Evolutionary conservation across 2,113 vertebrate species (phyloP).

Genomic region (Climacteris rufus): DNA sequence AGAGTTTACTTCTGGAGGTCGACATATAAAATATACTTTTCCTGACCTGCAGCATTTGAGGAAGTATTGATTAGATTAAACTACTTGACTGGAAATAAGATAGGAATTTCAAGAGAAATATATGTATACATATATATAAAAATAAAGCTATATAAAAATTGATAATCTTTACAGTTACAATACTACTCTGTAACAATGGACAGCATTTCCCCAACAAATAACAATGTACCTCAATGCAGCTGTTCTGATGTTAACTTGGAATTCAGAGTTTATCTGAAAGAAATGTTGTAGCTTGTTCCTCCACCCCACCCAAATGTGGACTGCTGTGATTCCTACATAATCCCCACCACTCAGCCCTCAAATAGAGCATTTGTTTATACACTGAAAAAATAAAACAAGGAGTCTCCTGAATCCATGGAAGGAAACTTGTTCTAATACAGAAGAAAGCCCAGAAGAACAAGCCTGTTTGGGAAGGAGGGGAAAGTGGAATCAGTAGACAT

Average conservation of each 20-base stretch:
- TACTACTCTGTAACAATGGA: neutral
- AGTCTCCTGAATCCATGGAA: neutral
- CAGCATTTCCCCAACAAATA: neutral
- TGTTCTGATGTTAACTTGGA: neutral
- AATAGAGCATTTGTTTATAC: neutral
- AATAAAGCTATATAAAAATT: neutral
- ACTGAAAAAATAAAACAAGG: neutral
- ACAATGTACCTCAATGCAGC: neutral
- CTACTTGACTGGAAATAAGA: neutral
- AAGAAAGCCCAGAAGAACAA: neutral
- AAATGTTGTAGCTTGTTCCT: neutral
- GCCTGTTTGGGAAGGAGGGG: neutral
- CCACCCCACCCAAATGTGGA: accelerated
- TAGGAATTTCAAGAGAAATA: neutral
- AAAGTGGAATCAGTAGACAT: neutral
- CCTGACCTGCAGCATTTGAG: neutral
- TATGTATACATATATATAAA: accelerated
- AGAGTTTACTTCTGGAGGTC: neutral
- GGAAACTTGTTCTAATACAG: neutral
- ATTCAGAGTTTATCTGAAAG: neutral
- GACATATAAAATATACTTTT: neutral
- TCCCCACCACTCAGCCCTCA: neutral
- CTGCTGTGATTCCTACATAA: neutral
- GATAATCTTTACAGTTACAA: neutral
- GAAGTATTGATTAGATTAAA: neutral